These are phyloP conservation scores for Protophormia terraenovae DNA, from an alignment of 2,888 invertebrate genomes.

Conservation along the genomic window DNA sequence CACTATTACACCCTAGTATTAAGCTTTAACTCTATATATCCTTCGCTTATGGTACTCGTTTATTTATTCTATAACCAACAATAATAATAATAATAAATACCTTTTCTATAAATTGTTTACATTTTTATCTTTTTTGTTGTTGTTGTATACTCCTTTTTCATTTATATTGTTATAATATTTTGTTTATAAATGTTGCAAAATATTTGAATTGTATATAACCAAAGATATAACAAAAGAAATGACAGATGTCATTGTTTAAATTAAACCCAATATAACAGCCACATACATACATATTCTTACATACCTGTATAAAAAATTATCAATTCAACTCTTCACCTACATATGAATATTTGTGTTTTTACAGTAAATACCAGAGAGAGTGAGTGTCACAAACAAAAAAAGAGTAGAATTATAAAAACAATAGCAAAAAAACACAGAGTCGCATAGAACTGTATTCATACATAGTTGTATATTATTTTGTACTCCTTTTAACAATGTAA, in stretches of 20 bases:
- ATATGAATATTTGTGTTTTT: too few species aligned
- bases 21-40: too few species aligned
- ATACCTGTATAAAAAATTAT: background rate
- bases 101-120: background rate
- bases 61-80: background rate
- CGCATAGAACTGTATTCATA: background rate
- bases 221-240: conserved; percentile 43
- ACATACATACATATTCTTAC: background rate
- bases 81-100: background rate
- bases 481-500: conserved; percentile 29
- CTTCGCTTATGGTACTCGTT: background rate
- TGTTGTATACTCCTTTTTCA: background rate
- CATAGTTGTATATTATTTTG: conserved; percentile 23
- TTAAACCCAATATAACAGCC: conserved; percentile 14
- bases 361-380: background rate
- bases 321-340: background rate
- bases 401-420: background rate
- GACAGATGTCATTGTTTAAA: conserved; percentile 58
- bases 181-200: conserved; percentile 33
- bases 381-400: too few species aligned
- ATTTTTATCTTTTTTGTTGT: conserved; percentile 2
- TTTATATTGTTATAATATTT: conserved; percentile 9
- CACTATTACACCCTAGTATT: too few species aligned
- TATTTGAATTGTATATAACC: conserved; percentile 23
- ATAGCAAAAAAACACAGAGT: background rate